Base-by-base conservation (phyloP, 2,113 vertebrate genomes). In the Indicator maculatus region DNA sequence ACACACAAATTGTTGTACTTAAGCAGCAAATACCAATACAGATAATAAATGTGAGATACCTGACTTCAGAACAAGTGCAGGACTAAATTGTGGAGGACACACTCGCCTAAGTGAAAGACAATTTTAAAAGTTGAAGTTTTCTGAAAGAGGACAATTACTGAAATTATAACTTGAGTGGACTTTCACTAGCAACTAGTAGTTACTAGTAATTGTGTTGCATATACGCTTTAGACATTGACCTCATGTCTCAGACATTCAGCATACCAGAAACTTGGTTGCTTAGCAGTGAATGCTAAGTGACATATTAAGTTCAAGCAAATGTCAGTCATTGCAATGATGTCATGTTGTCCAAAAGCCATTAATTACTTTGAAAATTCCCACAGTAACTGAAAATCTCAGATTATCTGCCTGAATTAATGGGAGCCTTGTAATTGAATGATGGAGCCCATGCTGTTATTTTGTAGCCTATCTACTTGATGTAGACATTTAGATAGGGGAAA, bases 401-500 rank as follows among this genome's bases (percentile, higher is more conserved):
- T 95, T 96, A 94, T 95, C 91, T 97, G 95, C 94, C 82, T 95
- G 87, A 95, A 95, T 95, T 96, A 95, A 86, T 95, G 61, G 77
- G 89, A 88, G 64, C n/a, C 41, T 36, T 74, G 85, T 95, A 96
- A 91, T 83, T 92, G 87, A 93, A 60, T 39, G 89, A 67, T 67
- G 75, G 84, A 30, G 82, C 89, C 53, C 91, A 93, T 94, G 91
- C 95, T 95, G 89, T 86, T 96, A 67, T 86, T 95, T 95, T 96
- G 86, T 93, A 76, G 52, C 55, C 59, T 84, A 7, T 77, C 79
- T 69, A 70, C 36, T 81, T 95, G 33, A 77, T 3, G 4, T 63
- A 56, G 9, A 69, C 50, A 44, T 84, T 89, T 88, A 81, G 55
- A 26, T 72, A 73, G 59, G 59, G 31, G 45, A 87, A 93, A 83